Percentiles rank a stretch among this genome's conserved stretches.
Conservation (phyloP, 2,888 invertebrate genomes). For the Clitarchus hookeri region DNA sequence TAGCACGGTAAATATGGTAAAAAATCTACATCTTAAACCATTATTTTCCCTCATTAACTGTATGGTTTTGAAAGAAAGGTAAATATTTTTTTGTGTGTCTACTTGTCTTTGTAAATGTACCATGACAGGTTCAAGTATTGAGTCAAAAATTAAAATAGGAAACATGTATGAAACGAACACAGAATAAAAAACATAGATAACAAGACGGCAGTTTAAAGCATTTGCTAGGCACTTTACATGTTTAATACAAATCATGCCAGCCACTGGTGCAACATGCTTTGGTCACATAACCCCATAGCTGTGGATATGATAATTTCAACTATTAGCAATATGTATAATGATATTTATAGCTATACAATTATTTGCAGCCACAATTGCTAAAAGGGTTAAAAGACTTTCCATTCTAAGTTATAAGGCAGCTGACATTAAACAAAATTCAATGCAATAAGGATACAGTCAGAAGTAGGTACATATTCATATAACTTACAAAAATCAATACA, state of each 20-base stretch:
- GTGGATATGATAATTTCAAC: neutral
- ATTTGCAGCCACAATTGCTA: neutral
- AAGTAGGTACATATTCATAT: neutral
- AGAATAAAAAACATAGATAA: neutral
- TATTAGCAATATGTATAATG: neutral
- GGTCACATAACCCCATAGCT: neutral
- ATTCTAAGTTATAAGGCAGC: neutral
- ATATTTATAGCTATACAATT: neutral
- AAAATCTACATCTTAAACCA: too few relatives aligned
- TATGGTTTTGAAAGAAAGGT: neutral
- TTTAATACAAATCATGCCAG: neutral
- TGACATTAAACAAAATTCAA: neutral
- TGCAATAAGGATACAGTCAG: neutral
- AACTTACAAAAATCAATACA: too few relatives aligned
- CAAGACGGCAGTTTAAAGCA: neutral
- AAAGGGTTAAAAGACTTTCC: conserved; percentile 1
- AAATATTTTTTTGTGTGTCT: neutral
- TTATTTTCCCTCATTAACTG: too few relatives aligned
- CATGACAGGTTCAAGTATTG: too few relatives aligned
- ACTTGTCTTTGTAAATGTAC: neutral
- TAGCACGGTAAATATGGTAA: too few relatives aligned
- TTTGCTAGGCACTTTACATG: neutral
- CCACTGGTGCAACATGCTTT: neutral
- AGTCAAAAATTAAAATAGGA: neutral
- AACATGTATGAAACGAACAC: neutral